Conservation (phyloP, 2,113 vertebrate genomes). For the Arvicanthis niloticus region DNA sequence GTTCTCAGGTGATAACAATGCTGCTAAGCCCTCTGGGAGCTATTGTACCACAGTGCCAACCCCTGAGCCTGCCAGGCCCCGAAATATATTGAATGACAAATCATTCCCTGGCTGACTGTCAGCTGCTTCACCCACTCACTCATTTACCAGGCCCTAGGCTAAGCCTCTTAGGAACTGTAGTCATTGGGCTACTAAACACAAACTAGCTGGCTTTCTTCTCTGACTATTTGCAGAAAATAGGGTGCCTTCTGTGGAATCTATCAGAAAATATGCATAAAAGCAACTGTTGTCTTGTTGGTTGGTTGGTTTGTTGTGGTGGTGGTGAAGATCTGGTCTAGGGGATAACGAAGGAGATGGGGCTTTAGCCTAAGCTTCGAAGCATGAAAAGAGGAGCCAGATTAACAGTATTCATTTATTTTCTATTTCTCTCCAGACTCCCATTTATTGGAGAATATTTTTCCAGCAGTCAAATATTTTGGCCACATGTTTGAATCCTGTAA, state of each 20-base stretch:
- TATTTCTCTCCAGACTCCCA: background rate
- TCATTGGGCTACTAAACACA: background rate
- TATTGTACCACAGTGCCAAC: no score
- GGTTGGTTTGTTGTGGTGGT: background rate
- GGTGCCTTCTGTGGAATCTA: background rate
- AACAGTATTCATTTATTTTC: background rate
- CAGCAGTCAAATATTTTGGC: constrained; percentile 4
- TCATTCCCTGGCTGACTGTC: background rate
- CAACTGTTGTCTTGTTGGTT: background rate
- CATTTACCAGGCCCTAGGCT: background rate
- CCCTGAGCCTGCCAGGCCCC: background rate
- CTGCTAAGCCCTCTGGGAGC: background rate
- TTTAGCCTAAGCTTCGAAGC: background rate
- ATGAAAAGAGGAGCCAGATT: background rate
- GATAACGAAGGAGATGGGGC: background rate
- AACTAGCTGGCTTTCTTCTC: background rate
- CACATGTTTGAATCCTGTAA: constrained; percentile 6
- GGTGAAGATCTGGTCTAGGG: background rate
- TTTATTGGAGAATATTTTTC: constrained; percentile 33
- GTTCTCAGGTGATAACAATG: background rate
- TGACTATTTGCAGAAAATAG: background rate
- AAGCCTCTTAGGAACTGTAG: background rate
- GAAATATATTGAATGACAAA: background rate
- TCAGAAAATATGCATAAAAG: background rate
- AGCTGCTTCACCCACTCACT: background rate